phyloP scores from a whole-genome alignment of 2,888 invertebrate genomes.

The Morpho achilles region DNA sequence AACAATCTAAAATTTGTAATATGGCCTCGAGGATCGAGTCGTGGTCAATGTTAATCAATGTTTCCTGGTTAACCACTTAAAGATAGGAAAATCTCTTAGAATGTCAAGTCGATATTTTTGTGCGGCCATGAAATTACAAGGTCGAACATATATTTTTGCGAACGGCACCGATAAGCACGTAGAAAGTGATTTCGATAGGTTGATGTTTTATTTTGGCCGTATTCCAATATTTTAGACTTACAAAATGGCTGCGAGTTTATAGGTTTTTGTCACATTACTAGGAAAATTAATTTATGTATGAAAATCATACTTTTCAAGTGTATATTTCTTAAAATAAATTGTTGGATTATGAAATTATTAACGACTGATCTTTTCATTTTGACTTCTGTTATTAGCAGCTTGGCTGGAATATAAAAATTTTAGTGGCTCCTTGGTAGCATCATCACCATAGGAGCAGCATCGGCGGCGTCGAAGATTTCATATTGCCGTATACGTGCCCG shows the following conservation, averaged over 20 bases:
- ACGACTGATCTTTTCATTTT: too few species aligned
- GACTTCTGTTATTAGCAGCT: too few species aligned
- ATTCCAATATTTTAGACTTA: conserved; percentile 43
- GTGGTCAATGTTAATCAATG: conserved; percentile 62
- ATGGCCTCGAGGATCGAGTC: conserved; percentile 37
- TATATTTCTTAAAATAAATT: too few species aligned
- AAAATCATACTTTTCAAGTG: too few species aligned
- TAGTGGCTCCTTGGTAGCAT: too few species aligned
- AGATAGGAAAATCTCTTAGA: conserved; percentile 74
- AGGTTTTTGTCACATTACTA: neutral
- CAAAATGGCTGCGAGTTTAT: conserved; percentile 36
- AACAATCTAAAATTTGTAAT: conserved; percentile 21
- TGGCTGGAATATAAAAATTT: too few species aligned
- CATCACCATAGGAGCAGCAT: neutral
- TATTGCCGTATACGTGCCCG: neutral
- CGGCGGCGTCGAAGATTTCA: conserved; percentile 9
- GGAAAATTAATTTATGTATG: too few species aligned
- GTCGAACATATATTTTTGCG: conserved; percentile 62
- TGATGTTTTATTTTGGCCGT: conserved; percentile 51
- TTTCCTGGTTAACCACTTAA: conserved; percentile 72
- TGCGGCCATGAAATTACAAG: conserved; percentile 71
- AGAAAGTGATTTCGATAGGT: conserved; percentile 71
- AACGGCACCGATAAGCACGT: conserved; percentile 58
- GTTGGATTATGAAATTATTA: too few species aligned
- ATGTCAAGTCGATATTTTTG: conserved; percentile 76